Evolutionary conservation across 2,888 invertebrate species (phyloP), one percentile per base, ranked within the genome.

Genomic region (Miltochrista miniata): DNA sequence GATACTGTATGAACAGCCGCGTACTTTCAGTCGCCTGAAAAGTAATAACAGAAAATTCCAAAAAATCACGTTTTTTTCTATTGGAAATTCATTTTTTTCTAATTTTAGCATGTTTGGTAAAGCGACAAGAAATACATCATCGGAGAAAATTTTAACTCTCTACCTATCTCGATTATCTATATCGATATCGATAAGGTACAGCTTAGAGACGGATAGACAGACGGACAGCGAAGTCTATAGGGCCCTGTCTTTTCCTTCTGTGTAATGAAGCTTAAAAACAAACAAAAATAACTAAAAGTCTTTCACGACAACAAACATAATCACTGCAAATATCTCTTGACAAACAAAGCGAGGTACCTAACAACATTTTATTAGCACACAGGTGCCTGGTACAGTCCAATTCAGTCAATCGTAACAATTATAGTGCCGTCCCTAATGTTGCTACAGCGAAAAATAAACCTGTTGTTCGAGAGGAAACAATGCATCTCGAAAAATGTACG

Each of bases 391-490:
- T 33, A 43, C 38, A 30, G 18, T 24, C 43, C 34, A 38, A 48
- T 48, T 14, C 34, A 40, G 11, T n/a, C 13, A 14, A 43, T 15
- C 42, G 37, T 38, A 7, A 42, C 38, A 48, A 43, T 48, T 48
- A 48, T 43, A 24, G 24, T 43, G 38, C 18, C 48, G 33, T 15
- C 43, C 24, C 37, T 48, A 42, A 35, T 37, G 31, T 42, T 42
- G 7, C 48, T 31, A 5, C 31, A 35, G 9, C 14, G 15, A 37
- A 30, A 42, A 42, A 24, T 36, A 42, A 36, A 38, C 40, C 48
- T 13, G 37, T 33, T 38, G 48, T 48, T 48, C 37, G 42, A 41
- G n/a, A 31, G 37, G 37, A 38, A n/a, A 48, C 43, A 48, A 33
- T 38, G 43, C 43, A 33, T 38, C 13, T 4, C 13, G 10, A 48